phyloP scores from a whole-genome alignment of 2,888 invertebrate species.

The Thalpophila matura region DNA sequence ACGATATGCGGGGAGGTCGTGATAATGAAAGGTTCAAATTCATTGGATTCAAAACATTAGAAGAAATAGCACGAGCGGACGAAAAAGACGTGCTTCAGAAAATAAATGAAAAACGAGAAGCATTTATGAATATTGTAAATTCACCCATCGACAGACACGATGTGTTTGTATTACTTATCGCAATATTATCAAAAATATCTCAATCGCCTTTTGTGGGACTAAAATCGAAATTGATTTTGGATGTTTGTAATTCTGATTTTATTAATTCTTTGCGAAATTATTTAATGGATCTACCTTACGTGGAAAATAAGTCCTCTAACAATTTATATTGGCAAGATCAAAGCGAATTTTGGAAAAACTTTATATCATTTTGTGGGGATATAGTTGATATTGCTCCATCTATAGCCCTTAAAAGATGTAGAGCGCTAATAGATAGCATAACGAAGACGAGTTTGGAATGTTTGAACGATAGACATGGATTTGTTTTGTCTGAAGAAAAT shows the following conservation, averaged over 20 bases:
- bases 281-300: slow-evolving; percentile 79
- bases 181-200: slow-evolving; percentile 80
- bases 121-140: slow-evolving; percentile 76
- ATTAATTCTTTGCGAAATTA: slow-evolving; percentile 74
- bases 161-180: slow-evolving; percentile 77
- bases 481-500: slow-evolving; percentile 68
- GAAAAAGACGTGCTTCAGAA: slow-evolving; percentile 75
- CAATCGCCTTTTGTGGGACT: slow-evolving; percentile 76
- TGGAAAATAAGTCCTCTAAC: slow-evolving; percentile 53
- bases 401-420: slow-evolving; percentile 75
- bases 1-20: slow-evolving; percentile 4
- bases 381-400: slow-evolving; percentile 79
- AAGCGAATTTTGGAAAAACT: slow-evolving; percentile 80
- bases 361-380: slow-evolving; percentile 75
- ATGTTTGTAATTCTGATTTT: slow-evolving; percentile 79
- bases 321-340: slow-evolving; percentile 79
- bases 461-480: slow-evolving; percentile 71
- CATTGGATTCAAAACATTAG: slow-evolving; percentile 72
- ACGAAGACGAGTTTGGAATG: slow-evolving; percentile 74
- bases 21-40: slow-evolving; percentile 19
- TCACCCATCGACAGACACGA: slow-evolving; percentile 74
- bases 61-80: slow-evolving; percentile 75
- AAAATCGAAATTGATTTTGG: slow-evolving; percentile 76
- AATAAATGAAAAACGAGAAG: slow-evolving; percentile 73
- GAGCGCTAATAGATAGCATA: slow-evolving; percentile 75